These are phyloP conservation scores for Micrasema minimum DNA, from an alignment of 1,140 invertebrate species.

Conservation along the genomic window DNA sequence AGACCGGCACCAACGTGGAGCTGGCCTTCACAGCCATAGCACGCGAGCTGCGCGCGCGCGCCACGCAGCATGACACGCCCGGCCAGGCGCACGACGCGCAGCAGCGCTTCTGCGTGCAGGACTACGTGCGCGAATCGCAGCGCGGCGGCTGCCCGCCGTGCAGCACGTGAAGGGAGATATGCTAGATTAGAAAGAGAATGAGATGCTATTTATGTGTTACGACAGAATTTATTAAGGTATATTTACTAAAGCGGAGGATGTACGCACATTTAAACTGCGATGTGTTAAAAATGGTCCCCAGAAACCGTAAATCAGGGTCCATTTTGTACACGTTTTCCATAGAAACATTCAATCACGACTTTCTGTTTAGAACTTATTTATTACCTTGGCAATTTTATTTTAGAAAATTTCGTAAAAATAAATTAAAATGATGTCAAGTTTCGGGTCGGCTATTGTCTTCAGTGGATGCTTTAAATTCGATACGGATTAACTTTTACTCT, in stretches of 20 bases:
- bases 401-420: too few relatives aligned
- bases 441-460: too few relatives aligned
- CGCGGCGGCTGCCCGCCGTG: conserved; percentile 44
- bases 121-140: conserved; percentile 46
- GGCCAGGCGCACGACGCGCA: conserved; percentile 37
- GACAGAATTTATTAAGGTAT: not conserved
- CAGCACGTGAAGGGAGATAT: conserved; percentile 44
- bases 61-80: not conserved
- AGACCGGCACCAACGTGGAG: conserved; percentile 87
- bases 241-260: not conserved
- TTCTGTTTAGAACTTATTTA: too few relatives aligned
- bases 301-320: too few relatives aligned
- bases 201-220: not conserved
- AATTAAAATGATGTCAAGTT: too few relatives aligned
- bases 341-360: too few relatives aligned
- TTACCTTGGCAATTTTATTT: too few relatives aligned
- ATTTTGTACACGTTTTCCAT: too few relatives aligned
- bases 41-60: conserved; percentile 63
- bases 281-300: too few relatives aligned
- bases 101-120: conserved; percentile 46
- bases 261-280: too few relatives aligned
- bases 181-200: not conserved
- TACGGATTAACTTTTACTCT: too few relatives aligned
- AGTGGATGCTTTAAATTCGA: too few relatives aligned
- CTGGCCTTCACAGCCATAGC: conserved; percentile 84